Percentiles rank a stretch among this genome's conserved stretches.
phyloP scores from a whole-genome alignment of 2,113 vertebrate genomes.

The Nannobrachium achirus region DNA sequence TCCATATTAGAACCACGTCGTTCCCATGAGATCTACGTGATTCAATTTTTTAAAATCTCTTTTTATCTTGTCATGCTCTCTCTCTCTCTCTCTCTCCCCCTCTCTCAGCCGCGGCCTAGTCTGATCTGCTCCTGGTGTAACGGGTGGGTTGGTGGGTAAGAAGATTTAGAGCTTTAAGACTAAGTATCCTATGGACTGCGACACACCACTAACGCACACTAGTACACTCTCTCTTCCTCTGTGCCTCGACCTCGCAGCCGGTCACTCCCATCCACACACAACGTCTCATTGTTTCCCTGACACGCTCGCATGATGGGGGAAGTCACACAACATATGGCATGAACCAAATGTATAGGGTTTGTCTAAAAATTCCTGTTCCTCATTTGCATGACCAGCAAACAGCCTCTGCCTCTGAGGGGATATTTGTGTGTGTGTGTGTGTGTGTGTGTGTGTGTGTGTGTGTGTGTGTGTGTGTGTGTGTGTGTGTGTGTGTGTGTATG shows the following conservation, averaged over 20 bases:
- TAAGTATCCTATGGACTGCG: conserved; percentile 57
- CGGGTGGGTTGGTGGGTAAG: conserved; percentile 65
- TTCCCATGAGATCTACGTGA: no score
- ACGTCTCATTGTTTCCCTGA: no score
- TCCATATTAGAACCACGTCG: no score
- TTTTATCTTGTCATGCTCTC: conserved; percentile 18
- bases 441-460: not conserved
- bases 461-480: not conserved
- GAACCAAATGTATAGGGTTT: not conserved
- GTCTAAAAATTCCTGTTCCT: not conserved
- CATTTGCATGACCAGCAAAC: not conserved
- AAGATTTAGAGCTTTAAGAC: conserved; percentile 78
- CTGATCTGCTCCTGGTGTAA: conserved; percentile 59
- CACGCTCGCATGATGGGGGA: conserved; percentile 2
- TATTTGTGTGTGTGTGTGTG: not conserved
- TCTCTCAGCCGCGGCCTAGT: conserved; percentile 27
- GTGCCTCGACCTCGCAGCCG: conserved; percentile 38
- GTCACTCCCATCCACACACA: conserved; percentile 16
- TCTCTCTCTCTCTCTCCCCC: not conserved
- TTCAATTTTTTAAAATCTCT: conserved; percentile 1
- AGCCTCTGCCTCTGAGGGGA: not conserved
- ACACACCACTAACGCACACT: conserved; percentile 58
- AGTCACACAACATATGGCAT: no score
- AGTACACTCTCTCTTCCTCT: conserved; percentile 44
- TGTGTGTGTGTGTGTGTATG: not conserved